phyloP scores from a whole-genome alignment of 2,888 invertebrate species.

The Campoplex nolae region DNA sequence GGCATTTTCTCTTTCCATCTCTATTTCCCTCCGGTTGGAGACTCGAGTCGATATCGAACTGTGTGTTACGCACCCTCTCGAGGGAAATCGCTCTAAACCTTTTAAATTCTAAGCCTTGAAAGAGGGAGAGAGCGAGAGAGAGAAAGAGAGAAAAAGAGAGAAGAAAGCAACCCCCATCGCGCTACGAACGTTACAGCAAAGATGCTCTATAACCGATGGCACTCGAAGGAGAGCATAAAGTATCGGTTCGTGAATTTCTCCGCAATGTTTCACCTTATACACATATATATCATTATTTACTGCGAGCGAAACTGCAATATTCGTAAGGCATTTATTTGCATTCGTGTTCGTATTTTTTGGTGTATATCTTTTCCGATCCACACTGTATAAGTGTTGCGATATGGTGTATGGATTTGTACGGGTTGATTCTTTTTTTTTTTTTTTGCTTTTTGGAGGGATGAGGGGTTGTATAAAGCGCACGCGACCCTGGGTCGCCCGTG shows the following conservation, averaged over 20 bases:
- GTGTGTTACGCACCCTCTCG: slow-evolving; percentile 76
- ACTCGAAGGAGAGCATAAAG: slow-evolving; percentile 64
- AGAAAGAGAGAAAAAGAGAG: slow-evolving; percentile 67
- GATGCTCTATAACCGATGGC: slow-evolving; percentile 64
- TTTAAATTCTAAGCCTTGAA: slow-evolving; percentile 81
- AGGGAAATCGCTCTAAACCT: slow-evolving; percentile 85
- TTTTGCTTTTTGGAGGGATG: slow-evolving; percentile 63
- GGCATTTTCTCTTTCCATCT: slow-evolving; percentile 29
- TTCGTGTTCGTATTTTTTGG: slow-evolving; percentile 49
- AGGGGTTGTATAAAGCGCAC: slow-evolving; percentile 67
- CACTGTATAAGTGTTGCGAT: slow-evolving; percentile 55
- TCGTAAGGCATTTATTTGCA: slow-evolving; percentile 58
- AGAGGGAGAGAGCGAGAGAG: slow-evolving; percentile 69
- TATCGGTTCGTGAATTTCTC: slow-evolving; percentile 61
- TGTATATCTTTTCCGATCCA: neutral
- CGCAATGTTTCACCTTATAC: slow-evolving; percentile 33
- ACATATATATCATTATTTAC: slow-evolving; percentile 35
- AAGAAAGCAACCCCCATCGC: slow-evolving; percentile 66
- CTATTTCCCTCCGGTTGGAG: slow-evolving; percentile 34
- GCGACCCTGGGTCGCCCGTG: slow-evolving; percentile 73
- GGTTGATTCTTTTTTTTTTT: neutral
- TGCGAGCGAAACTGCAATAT: slow-evolving; percentile 47
- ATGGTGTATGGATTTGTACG: slow-evolving; percentile 61
- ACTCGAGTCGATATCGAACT: slow-evolving; percentile 72
- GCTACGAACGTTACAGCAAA: slow-evolving; percentile 68